A percentile compares a stretch with the other conserved stretches of the same genome.
Conservation (phyloP, 2,888 invertebrate genomes). For the Cheiracanthium punctorium region DNA sequence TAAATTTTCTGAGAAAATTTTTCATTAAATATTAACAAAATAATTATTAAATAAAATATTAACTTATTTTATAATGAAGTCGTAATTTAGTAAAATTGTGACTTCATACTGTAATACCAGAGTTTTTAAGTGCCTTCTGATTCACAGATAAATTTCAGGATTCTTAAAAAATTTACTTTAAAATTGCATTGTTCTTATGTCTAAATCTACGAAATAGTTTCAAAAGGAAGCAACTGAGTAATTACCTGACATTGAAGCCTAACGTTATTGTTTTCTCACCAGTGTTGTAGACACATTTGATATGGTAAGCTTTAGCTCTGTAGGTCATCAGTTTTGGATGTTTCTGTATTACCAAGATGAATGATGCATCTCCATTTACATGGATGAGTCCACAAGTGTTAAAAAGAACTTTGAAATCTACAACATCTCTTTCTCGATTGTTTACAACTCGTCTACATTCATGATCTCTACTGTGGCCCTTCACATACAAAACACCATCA, state of each 20-base stretch:
- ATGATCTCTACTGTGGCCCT: slow-evolving; percentile 95
- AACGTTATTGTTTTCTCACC: slow-evolving; percentile 93
- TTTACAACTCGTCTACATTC: slow-evolving; percentile 88
- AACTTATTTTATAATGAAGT: no score
- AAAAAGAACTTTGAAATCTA: slow-evolving; percentile 91
- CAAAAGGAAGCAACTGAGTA: not conserved
- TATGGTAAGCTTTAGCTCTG: slow-evolving; percentile 96
- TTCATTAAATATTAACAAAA: no score
- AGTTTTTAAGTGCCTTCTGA: no score
- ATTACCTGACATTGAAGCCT: slow-evolving; percentile 86
- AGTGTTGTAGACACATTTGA: slow-evolving; percentile 95
- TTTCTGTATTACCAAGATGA: slow-evolving; percentile 95
- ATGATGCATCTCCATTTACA: slow-evolving; percentile 92
- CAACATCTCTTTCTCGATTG: slow-evolving; percentile 78
- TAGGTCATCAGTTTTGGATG: slow-evolving; percentile 96
- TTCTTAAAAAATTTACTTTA: no score
- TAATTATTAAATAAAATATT: no score
- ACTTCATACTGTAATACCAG: no score
- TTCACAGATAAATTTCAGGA: no score
- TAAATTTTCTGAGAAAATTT: no score
- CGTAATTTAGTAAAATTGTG: no score
- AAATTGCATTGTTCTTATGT: no score
- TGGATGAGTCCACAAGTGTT: slow-evolving; percentile 94
- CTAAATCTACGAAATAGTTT: no score
- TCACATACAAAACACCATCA: slow-evolving; percentile 93